Evolutionary conservation across 2,797 vertebrate genomes (phyloP).

Genomic region (Microtus obscurus): DNA sequence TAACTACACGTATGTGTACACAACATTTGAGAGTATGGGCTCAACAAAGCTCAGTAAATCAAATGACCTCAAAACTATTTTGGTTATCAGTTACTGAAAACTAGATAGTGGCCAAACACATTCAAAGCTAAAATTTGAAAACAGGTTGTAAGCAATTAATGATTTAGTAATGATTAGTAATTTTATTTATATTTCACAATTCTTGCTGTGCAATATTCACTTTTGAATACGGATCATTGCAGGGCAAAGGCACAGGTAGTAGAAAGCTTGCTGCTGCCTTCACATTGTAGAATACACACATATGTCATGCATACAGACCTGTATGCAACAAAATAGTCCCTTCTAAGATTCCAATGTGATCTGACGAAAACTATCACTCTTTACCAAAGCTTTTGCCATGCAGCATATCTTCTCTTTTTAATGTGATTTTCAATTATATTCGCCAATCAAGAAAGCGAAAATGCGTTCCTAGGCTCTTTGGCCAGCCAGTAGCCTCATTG

Average conservation of each 20-base stretch:
- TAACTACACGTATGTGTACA: neutral
- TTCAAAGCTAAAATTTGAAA: slow-evolving; percentile 22
- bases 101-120: neutral
- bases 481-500: neutral
- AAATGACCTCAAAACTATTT: slow-evolving; percentile 1
- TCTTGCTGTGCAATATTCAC: neutral
- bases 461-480: neutral
- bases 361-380: slow-evolving; percentile 19
- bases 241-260: neutral
- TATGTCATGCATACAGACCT: neutral
- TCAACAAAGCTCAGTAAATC: neutral
- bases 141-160: neutral
- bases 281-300: neutral
- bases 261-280: neutral
- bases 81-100: neutral
- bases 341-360: neutral
- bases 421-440: slow-evolving; percentile 9
- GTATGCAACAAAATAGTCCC: neutral
- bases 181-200: slow-evolving; percentile 15
- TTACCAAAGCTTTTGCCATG: neutral
- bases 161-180: neutral
- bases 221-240: neutral
- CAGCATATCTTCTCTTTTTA: neutral
- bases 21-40: neutral
- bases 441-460: neutral